Evolutionary conservation across 2,797 vertebrate species (phyloP).

Genomic region (Morelia viridis): DNA sequence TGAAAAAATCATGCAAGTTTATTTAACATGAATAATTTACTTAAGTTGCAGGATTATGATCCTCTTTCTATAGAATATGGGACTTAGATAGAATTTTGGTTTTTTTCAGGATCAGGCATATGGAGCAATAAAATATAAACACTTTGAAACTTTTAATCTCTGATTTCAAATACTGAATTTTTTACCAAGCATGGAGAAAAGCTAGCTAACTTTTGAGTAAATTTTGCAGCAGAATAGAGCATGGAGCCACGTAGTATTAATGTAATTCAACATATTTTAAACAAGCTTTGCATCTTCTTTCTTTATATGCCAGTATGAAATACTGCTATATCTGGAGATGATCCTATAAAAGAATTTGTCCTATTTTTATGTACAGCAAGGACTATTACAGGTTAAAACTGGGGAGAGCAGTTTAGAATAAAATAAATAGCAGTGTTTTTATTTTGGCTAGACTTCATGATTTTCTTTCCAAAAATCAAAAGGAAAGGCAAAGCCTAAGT

Average conservation of each 20-base stretch:
- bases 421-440: not conserved
- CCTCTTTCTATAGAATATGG: not conserved
- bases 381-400: not conserved
- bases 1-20: not conserved
- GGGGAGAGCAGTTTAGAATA: not conserved
- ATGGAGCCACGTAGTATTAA: not conserved
- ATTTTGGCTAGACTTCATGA: not conserved
- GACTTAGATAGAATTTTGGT: not conserved
- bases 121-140: not conserved
- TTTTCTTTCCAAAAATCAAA: not conserved
- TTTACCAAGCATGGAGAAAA: not conserved
- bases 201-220: not conserved
- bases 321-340: not conserved
- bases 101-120: not conserved
- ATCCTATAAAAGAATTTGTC: not conserved
- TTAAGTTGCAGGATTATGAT: not conserved
- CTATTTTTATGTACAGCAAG: not conserved
- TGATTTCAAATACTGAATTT: not conserved
- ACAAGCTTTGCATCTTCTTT: not conserved
- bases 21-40: not conserved
- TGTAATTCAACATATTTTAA: not conserved
- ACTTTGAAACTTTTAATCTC: not conserved
- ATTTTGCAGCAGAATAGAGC: not conserved
- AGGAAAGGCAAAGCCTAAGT: not conserved
- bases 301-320: conserved; percentile 1